Conservation (phyloP, 35 echinoderm and acorn worm genomes). For the Heliocidaris tuberculata region DNA sequence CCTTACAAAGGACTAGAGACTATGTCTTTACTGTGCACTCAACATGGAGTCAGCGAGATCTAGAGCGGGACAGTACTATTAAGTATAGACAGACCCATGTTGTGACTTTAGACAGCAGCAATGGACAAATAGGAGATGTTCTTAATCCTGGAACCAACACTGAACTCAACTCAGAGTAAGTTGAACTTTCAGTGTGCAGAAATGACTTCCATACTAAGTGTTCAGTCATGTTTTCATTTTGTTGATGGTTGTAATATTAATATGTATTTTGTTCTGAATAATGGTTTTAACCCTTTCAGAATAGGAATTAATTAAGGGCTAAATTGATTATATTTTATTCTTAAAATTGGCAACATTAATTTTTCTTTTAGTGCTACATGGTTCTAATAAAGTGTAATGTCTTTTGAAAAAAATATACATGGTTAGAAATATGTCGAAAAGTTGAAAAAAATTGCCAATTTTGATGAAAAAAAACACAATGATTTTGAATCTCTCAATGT, state of each 20-base stretch:
- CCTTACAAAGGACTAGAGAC: conserved; percentile 32
- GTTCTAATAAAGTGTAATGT: no score
- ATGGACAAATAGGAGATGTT: conserved; percentile 8
- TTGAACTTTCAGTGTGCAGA: neutral
- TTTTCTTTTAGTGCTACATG: no score
- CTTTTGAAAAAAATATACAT: no score
- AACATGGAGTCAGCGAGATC: conserved; percentile 62
- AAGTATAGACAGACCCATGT: conserved; percentile 52
- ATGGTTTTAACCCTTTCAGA: neutral
- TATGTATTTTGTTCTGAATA: neutral
- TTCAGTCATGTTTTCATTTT: neutral
- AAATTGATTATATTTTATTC: no score
- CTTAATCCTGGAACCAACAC: conserved; percentile 5
- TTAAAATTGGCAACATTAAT: no score
- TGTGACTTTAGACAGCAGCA: neutral
- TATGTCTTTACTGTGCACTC: conserved; percentile 17
- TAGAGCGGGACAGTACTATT: conserved; percentile 49
- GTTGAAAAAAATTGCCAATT: no score
- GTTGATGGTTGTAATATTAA: neutral
- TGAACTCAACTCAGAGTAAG: conserved; percentile 59
- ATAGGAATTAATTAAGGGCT: no score
- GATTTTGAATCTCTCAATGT: no score
- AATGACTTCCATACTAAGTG: neutral
- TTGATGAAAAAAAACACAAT: no score
- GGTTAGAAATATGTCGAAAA: no score